These are phyloP conservation scores for Xenus cinereus DNA, from an alignment of 2,113 vertebrate genomes.

Conservation along the genomic window DNA sequence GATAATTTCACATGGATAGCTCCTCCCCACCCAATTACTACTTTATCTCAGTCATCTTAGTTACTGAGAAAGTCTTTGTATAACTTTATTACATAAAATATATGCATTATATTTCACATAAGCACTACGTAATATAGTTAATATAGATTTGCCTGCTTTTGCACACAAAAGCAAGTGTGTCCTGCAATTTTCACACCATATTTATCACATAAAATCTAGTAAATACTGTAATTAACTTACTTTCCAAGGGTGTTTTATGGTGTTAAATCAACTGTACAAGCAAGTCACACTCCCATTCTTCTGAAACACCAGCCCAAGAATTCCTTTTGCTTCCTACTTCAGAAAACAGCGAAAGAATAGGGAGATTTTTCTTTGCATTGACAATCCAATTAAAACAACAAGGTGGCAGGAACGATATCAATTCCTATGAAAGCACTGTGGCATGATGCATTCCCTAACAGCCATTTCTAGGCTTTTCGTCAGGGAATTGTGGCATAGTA, in stretches of 20 bases:
- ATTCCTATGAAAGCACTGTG: neutral
- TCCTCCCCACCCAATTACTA: neutral
- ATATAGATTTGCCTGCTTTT: neutral
- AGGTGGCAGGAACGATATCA: neutral
- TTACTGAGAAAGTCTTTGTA: neutral
- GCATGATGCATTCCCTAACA: neutral
- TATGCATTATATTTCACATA: neutral
- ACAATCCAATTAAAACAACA: neutral
- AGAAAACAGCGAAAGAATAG: neutral
- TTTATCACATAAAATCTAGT: neutral
- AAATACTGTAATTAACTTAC: neutral
- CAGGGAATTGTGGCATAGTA: neutral
- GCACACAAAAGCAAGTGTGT: neutral
- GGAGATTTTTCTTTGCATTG: neutral
- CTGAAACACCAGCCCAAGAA: neutral
- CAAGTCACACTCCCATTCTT: neutral
- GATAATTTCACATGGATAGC: neutral
- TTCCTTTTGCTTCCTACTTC: neutral
- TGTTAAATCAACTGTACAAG: neutral
- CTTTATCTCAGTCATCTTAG: neutral
- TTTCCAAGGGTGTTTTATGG: neutral
- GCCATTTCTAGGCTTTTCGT: neutral
- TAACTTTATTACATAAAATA: neutral
- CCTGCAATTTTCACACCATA: rapidly evolving
- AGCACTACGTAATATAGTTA: neutral